Evolutionary conservation across 2,888 invertebrate genomes (phyloP), one percentile per base, ranked within the genome.

Genomic region (Achlya flavicornis): DNA sequence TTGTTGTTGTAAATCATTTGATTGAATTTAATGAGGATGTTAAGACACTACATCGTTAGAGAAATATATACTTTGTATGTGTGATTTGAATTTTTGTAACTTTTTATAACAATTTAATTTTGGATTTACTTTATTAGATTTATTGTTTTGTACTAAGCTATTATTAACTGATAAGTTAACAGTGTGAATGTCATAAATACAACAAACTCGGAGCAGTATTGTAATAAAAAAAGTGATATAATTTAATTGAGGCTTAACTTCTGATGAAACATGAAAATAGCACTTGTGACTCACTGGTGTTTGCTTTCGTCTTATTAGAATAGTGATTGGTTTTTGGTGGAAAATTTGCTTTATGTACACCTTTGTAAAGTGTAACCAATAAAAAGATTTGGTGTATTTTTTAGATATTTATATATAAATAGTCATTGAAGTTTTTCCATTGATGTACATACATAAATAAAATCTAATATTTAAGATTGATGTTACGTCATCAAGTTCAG

Each of bases 1-100:
- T 83, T 83, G 86, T 92, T 91, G 90, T 91, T 92, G 87, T 91
- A 90, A 90, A 89, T 88, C 90, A 90, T 89, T 92, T 89, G 83
- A 90, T 86, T 89, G 87, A 90, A 88, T 90, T 90, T 89, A 89
- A 87, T 82, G 77, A 83, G 41, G 79, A 84, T 80, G 83, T 88
- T 89, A 84, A 86, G 84, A 85, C 80, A 79, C 76, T 86, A 84
- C 74, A 77, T 78, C 70, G 38, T 85, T 83, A 85, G 83, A 80
- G 75, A 74, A 84, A 82, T 82, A 81, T 76, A 84, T 83, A 80
- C 79, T 83, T 84, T 82, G 78, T 53, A 78, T 77, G 88, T 88
- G 90, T 89, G 90, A 87, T 87, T 90, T 81, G 83, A 80, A 84
- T 86, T 87, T 86, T 82, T 77, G 63, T 76, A 79, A 80, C 77